Conservation (phyloP, 2,888 invertebrate species). For the Cheilosia scutellata region DNA sequence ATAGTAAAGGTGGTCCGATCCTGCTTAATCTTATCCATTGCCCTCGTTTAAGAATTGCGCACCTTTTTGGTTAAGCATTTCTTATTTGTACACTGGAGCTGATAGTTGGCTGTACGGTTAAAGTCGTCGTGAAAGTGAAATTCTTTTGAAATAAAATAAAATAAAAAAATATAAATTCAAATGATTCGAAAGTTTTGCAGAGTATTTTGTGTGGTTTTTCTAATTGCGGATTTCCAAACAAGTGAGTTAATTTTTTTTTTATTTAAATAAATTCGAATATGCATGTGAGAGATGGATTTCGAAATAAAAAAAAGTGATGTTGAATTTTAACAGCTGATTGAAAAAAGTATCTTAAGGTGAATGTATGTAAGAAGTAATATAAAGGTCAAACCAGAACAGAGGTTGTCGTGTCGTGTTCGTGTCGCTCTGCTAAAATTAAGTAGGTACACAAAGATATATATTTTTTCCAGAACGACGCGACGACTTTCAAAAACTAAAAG, state of each 20-base stretch:
- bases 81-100: constrained; percentile 13
- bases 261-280: neutral
- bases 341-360: no score
- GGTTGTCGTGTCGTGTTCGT: no score
- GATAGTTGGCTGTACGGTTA: constrained; percentile 32
- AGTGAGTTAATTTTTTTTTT: constrained; percentile 78
- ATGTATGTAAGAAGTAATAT: no score
- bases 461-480: no score
- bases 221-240: constrained; percentile 82
- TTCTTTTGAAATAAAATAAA: neutral
- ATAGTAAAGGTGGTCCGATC: constrained; percentile 32
- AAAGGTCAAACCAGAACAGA: no score
- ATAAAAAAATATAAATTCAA: constrained; percentile 2
- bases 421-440: no score
- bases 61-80: constrained; percentile 24
- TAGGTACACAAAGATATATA: no score
- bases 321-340: no score
- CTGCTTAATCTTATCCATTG: constrained; percentile 25
- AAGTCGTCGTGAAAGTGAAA: neutral
- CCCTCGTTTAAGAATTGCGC: constrained; percentile 29
- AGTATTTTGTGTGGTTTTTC: constrained; percentile 80
- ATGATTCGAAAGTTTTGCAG: constrained; percentile 78
- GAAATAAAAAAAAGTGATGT: no score
- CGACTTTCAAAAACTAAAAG: no score
- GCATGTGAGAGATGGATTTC: no score